Evolutionary conservation across 2,797 vertebrate genomes (phyloP), one percentile per base, ranked within the genome.

Genomic region (Hephaestus fuliginosus): DNA sequence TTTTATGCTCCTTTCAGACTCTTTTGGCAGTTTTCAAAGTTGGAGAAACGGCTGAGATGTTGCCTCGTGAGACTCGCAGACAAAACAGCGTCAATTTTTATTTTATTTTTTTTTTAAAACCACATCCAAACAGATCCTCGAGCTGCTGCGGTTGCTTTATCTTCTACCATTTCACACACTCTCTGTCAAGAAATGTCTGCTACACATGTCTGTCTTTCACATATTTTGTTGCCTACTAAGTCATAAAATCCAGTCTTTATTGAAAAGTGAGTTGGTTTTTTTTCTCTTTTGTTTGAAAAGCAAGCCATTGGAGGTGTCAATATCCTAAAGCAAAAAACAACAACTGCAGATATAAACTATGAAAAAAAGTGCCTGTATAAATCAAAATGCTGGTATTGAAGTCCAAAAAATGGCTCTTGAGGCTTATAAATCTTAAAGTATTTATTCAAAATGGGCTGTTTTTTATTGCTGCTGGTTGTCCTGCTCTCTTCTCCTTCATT

Each of bases 1-100:
- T 60, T 57, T 57, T 25, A 46, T 5, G 43, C 4, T 15, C 33
- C 7, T 36, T 36, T 36, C 33, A 71, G 66, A 48, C 55, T 83
- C 68, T 82, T 70, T 44, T 81, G 72, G 56, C 74, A 82, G 63
- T 69, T 86, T 83, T 81, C 57, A 76, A 20, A 70, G 36, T 80
- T 28, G 14, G 72, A 74, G 28, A 73, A 78, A 78, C 3, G 48
- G 43, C 63, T 68, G 65, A 63, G 58, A 61, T 18, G 83, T 52
- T 64, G 28, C 61, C 46, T 81, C 11, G 0, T 28, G 79, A 73
- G 71, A 77, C 60, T 79, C 10, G 1, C 56, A 44, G 53, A 82
- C 43, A 77, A 72, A 82, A 78, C 33, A 25, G 22, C 39, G 66
- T 58, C 7, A 36, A 55, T 62, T 76, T 80, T 76, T 80, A 74